Base-by-base conservation (phyloP, 1,140 invertebrate species). In the Dolichoris vasculosae region DNA sequence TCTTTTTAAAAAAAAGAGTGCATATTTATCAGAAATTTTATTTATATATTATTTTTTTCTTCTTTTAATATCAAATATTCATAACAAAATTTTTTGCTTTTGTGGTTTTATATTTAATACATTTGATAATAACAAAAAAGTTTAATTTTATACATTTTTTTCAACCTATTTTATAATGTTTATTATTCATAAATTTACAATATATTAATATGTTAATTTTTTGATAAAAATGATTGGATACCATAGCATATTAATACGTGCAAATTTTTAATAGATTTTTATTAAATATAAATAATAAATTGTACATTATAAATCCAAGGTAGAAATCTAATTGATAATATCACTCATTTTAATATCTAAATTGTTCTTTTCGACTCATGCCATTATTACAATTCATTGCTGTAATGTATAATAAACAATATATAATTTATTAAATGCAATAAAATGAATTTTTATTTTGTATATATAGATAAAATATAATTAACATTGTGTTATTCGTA, bases 301-400 rank as follows among this genome's bases (percentile, higher is more conserved):
- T 86, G 48, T 75, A 63, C 30, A 13, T 79, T 17, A 83, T 83
- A 73, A 80, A 86, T 86, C 46, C 73, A 51, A 69, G 67, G 80
- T 73, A n/a, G 69, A 38, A 32, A 76, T 85, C 2, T 38, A 73
- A 11, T 15, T 80, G 38, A 73, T 64, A 32, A 23, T 64, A 30
- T 63, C 48, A 51, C n/a, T 15, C 8, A 69, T 69, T 64, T 95
- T 93, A 97, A 91, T 96, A 97, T 91, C 96, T 95, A 93, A 97
- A 96, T 90, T 97, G 96, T 86, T 96, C 96, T 92, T 97, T 97
- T 90, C 95, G 95, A 80, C 95, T 96, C 90, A 95, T 94, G 88
- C 96, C 95, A 89, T 97, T 96, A 89, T 96, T 96, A n/a, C 94
- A 94, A 88, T 95, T 95, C 90, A 95, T 93, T 85, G 94, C 95